These are phyloP conservation scores for Hemitrygon akajei DNA, from an alignment of 2,797 vertebrate genomes.

Conservation along the genomic window DNA sequence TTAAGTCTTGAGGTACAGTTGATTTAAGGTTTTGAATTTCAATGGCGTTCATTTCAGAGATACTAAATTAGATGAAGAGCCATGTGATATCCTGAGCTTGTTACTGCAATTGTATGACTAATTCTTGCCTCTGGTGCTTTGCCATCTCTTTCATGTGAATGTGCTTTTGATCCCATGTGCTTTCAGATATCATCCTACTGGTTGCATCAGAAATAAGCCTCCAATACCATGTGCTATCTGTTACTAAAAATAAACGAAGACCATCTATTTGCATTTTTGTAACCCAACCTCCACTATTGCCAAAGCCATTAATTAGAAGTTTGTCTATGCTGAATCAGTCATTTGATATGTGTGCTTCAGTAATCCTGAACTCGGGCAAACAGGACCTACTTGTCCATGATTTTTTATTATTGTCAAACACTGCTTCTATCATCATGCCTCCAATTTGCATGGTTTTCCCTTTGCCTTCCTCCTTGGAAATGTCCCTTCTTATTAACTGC, in stretches of 20 bases:
- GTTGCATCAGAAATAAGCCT: neutral
- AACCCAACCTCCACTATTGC: neutral
- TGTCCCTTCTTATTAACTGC: no score
- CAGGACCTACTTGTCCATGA: no score
- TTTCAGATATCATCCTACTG: neutral
- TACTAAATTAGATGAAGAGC: neutral
- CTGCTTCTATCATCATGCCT: no score
- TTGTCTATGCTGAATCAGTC: neutral
- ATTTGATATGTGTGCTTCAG: neutral
- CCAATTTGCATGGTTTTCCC: no score
- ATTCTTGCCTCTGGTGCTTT: neutral
- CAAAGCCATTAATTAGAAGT: neutral
- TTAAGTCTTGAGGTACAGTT: conserved; percentile 86
- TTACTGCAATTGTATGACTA: neutral
- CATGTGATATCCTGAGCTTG: neutral
- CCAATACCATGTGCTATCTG: neutral
- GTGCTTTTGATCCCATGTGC: no score
- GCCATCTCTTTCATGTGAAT: no score
- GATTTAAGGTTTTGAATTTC: neutral
- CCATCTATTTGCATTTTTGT: no score
- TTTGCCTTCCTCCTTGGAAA: no score
- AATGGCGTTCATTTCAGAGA: neutral
- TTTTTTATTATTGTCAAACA: no score
- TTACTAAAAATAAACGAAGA: no score
- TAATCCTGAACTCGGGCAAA: no score